Percentiles rank a stretch among this genome's conserved stretches.
Conservation (phyloP, 1,140 invertebrate species). For the Bacillus rossius region DNA sequence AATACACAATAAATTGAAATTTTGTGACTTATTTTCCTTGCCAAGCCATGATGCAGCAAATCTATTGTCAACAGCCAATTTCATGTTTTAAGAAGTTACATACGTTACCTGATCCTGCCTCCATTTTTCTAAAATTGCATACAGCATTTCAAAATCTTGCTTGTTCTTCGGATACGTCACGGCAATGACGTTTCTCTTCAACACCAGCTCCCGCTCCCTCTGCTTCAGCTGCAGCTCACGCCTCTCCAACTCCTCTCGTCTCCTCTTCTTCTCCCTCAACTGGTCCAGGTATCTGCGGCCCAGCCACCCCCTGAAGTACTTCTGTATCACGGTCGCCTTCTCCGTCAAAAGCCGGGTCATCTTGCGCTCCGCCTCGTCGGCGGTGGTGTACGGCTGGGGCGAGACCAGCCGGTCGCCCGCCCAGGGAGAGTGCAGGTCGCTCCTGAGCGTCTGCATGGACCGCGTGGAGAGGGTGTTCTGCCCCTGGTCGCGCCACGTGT, state of each 20-base stretch:
- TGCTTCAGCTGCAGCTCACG: slow-evolving; percentile 29
- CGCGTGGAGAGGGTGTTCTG: too few relatives aligned
- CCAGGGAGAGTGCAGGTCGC: slow-evolving; percentile 32
- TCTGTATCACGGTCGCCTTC: slow-evolving; percentile 53
- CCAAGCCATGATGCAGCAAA: too few relatives aligned
- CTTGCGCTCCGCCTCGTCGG: slow-evolving; percentile 45
- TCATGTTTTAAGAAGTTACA: too few relatives aligned
- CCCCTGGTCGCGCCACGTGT: too few relatives aligned
- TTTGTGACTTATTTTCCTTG: too few relatives aligned
- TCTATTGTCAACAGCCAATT: too few relatives aligned
- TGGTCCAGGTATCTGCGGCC: slow-evolving; percentile 14
- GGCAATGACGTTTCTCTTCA: slow-evolving; percentile 45
- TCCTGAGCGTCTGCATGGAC: too few relatives aligned
- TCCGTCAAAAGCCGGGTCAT: slow-evolving; percentile 42
- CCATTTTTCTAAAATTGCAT: slow-evolving; percentile 58
- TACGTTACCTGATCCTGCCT: slow-evolving; percentile 51
- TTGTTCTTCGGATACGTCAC: slow-evolving; percentile 53
- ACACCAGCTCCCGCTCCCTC: slow-evolving; percentile 43
- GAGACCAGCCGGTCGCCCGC: slow-evolving; percentile 50
- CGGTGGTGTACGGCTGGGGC: slow-evolving; percentile 49
- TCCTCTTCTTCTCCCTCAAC: slow-evolving; percentile 33
- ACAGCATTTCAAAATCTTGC: slow-evolving; percentile 58
- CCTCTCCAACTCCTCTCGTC: slow-evolving; percentile 23
- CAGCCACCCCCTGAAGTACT: slow-evolving; percentile 40
- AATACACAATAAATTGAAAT: too few relatives aligned